A percentile compares a stretch with the other conserved stretches of the same genome.
Conservation (phyloP, 2,113 vertebrate species). For the Ciconia boyciana region DNA sequence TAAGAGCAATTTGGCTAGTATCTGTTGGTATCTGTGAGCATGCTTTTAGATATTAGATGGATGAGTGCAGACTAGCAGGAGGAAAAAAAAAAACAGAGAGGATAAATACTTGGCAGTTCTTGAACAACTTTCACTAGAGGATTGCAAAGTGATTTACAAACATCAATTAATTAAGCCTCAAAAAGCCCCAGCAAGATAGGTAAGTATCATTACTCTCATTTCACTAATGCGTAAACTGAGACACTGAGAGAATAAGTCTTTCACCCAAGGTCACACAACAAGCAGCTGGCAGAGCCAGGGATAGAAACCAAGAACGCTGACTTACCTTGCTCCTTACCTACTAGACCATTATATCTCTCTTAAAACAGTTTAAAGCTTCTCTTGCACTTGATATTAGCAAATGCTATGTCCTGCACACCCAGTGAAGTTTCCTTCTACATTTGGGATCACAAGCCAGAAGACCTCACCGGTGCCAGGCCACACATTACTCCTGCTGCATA, state of each 20-base stretch:
- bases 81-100: neutral
- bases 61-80: constrained; percentile 26
- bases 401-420: neutral
- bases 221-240: constrained; percentile 54
- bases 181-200: constrained; percentile 34
- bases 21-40: constrained; percentile 21
- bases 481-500: rapidly evolving
- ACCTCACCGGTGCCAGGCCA: neutral
- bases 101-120: constrained; percentile 55
- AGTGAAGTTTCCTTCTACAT: rapidly evolving
- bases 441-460: neutral
- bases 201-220: constrained; percentile 61
- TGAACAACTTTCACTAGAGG: constrained; percentile 39
- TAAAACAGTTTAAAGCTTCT: neutral
- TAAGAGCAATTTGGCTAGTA: constrained; percentile 55
- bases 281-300: constrained; percentile 30
- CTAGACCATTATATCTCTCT: neutral
- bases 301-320: neutral
- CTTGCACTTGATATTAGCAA: neutral
- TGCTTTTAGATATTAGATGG: constrained; percentile 55
- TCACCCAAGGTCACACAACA: constrained; percentile 45
- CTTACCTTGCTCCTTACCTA: neutral
- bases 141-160: constrained; percentile 57
- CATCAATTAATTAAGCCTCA: constrained; percentile 59
- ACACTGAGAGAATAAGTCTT: constrained; percentile 22